Evolutionary conservation across 2,888 invertebrate species (phyloP).

Genomic region (Rhyacophila evoluta): DNA sequence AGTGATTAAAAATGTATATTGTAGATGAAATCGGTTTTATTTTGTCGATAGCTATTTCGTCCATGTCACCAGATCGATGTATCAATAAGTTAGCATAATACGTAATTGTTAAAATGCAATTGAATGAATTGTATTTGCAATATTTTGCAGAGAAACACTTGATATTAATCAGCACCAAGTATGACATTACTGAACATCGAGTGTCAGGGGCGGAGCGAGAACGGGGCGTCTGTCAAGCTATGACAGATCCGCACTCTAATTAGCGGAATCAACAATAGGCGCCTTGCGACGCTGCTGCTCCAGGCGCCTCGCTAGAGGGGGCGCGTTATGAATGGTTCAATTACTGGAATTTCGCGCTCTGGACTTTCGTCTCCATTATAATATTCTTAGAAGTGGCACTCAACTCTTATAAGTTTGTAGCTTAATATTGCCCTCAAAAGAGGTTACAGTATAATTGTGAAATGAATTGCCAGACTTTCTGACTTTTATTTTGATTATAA

Average conservation of each 20-base stretch:
- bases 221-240: not conserved
- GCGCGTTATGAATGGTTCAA: slow-evolving; percentile 22
- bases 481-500: no score
- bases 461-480: no score
- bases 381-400: not conserved
- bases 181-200: not conserved
- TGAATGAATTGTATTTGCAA: no score
- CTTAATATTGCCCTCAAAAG: no score
- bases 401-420: not conserved
- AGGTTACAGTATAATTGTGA: no score
- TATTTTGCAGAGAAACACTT: not conserved
- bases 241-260: slow-evolving; percentile 22
- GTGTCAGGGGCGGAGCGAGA: not conserved
- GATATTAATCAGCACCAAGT: not conserved
- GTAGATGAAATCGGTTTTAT: no score
- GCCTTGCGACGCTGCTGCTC: not conserved
- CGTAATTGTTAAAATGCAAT: no score
- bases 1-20: no score
- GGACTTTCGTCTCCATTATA: not conserved
- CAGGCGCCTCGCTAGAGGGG: not conserved
- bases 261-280: slow-evolving; percentile 4
- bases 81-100: no score
- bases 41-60: no score
- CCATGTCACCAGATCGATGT: no score
- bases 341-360: not conserved